Conservation (phyloP, 1,140 invertebrate genomes). For the Psilanteris sp. region DNA sequence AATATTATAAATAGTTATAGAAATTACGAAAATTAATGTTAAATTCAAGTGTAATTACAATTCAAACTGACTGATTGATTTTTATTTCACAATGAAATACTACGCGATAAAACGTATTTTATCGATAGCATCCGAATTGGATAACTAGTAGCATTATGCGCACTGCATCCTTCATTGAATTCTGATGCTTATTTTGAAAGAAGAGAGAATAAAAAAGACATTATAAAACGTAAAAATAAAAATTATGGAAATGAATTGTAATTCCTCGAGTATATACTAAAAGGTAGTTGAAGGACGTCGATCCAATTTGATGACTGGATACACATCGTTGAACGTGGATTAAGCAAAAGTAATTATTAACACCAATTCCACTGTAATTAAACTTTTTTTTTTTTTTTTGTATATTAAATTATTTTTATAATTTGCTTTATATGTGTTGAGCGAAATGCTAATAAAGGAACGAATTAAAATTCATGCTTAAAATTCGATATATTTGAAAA, state of each 20-base stretch:
- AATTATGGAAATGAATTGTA: slow-evolving; percentile 31
- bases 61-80: slow-evolving; percentile 18
- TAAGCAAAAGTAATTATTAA: slow-evolving; percentile 74
- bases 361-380: slow-evolving; percentile 73
- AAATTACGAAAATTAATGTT: too few species aligned
- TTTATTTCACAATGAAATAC: slow-evolving; percentile 15
- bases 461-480: background rate
- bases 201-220: background rate
- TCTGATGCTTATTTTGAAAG: slow-evolving; percentile 29
- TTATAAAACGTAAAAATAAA: slow-evolving; percentile 14
- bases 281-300: slow-evolving; percentile 24
- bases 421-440: background rate
- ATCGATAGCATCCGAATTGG: slow-evolving; percentile 23
- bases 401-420: slow-evolving; percentile 16
- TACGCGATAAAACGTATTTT: slow-evolving; percentile 27
- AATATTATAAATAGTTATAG: too few species aligned
- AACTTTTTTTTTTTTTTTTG: slow-evolving; percentile 57
- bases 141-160: slow-evolving; percentile 11
- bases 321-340: slow-evolving; percentile 71
- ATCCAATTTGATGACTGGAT: slow-evolving; percentile 76
- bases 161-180: slow-evolving; percentile 9
- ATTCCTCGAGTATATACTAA: slow-evolving; percentile 15
- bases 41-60: too few species aligned
- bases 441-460: too few species aligned
- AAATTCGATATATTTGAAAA: too few species aligned